Conservation (phyloP, 1,140 invertebrate species). For the Hormaphis cornu region DNA sequence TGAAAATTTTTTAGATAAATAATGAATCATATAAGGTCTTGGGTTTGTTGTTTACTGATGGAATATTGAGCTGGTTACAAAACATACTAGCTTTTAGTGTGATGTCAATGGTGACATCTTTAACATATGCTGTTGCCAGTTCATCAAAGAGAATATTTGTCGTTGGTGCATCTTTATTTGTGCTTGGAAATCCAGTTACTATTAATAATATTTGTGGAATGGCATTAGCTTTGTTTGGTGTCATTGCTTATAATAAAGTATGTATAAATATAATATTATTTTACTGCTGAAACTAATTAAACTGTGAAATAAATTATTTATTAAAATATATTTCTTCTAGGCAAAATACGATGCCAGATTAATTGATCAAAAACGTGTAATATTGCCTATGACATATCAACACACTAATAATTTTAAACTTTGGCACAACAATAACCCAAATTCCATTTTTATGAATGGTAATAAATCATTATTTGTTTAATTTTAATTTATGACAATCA, state of each 20-base stretch:
- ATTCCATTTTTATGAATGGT: not conserved
- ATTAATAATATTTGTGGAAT: conserved; percentile 80
- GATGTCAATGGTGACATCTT: conserved; percentile 74
- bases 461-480: conserved; percentile 21
- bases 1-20: conserved; percentile 35
- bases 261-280: not conserved
- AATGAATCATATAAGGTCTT: conserved; percentile 46
- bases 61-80: conserved; percentile 84
- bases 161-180: conserved; percentile 76
- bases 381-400: conserved; percentile 46
- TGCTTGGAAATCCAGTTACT: conserved; percentile 87
- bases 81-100: conserved; percentile 92
- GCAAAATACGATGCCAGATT: conserved; percentile 63
- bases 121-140: conserved; percentile 91
- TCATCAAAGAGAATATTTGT: conserved; percentile 92
- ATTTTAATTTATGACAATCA: not conserved
- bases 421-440: not conserved
- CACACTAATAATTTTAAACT: conserved; percentile 21
- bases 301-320: not conserved
- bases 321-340: conserved; percentile 40
- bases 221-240: conserved; percentile 79
- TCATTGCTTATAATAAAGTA: conserved; percentile 78
- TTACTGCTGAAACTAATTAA: too few relatives aligned
- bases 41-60: conserved; percentile 67
- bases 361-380: conserved; percentile 45